phyloP scores from a whole-genome alignment of 2,888 invertebrate genomes.

The Ophion costatus region DNA sequence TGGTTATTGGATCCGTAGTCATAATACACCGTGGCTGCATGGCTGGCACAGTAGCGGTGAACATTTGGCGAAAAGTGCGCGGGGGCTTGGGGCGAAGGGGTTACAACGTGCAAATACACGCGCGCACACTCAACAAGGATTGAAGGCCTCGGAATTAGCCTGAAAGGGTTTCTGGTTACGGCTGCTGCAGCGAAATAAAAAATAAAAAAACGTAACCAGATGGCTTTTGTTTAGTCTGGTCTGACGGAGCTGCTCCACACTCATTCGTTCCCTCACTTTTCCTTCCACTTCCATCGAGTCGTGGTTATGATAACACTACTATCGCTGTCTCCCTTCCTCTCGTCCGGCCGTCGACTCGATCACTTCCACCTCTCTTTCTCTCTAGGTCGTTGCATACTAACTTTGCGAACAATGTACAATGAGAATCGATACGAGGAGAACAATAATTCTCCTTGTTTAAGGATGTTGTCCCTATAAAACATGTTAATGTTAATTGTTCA shows the following conservation, averaged over 20 bases:
- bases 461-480: no score
- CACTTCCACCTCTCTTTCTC: slow-evolving; percentile 6
- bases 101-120: slow-evolving; percentile 56
- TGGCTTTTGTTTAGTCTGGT: slow-evolving; percentile 78
- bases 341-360: neutral
- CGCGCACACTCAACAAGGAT: slow-evolving; percentile 59
- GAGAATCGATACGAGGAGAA: slow-evolving; percentile 24
- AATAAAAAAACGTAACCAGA: slow-evolving; percentile 71
- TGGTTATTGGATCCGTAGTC: slow-evolving; percentile 63
- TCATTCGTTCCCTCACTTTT: slow-evolving; percentile 61
- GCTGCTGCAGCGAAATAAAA: slow-evolving; percentile 56
- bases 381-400: slow-evolving; percentile 43
- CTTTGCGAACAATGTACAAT: slow-evolving; percentile 44
- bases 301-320: slow-evolving; percentile 39
- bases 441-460: neutral
- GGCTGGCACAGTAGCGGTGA: slow-evolving; percentile 54
- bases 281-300: slow-evolving; percentile 54
- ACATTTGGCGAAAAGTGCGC: slow-evolving; percentile 55
- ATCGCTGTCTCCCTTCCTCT: slow-evolving; percentile 6
- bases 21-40: slow-evolving; percentile 64
- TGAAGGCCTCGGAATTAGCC: slow-evolving; percentile 67
- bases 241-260: slow-evolving; percentile 57
- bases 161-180: slow-evolving; percentile 70
- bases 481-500: no score
- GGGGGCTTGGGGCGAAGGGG: slow-evolving; percentile 39